These are phyloP conservation scores for Griposia aprilina DNA, from an alignment of 2,888 invertebrate genomes.

Conservation along the genomic window DNA sequence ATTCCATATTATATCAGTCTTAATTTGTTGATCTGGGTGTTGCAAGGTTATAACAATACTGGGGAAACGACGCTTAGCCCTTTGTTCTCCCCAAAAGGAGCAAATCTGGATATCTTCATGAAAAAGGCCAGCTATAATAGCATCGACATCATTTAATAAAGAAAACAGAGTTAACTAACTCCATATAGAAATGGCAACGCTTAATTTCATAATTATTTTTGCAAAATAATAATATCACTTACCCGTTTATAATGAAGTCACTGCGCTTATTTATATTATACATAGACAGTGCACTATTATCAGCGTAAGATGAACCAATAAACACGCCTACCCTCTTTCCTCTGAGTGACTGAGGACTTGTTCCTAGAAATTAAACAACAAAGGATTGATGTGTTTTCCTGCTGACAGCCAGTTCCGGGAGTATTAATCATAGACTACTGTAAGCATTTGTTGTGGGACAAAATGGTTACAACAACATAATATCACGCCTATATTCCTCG, in stretches of 20 bases:
- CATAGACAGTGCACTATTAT: slow-evolving; percentile 53
- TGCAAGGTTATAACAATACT: neutral
- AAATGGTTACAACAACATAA: neutral
- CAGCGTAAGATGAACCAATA: slow-evolving; percentile 65
- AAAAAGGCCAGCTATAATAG: neutral
- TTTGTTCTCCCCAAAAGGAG: neutral
- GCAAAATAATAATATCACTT: slow-evolving; percentile 28
- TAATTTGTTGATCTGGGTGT: neutral
- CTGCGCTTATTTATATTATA: slow-evolving; percentile 43
- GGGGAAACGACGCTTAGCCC: neutral
- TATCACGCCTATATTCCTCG: too few relatives aligned
- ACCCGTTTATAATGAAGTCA: slow-evolving; percentile 68
- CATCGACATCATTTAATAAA: too few relatives aligned
- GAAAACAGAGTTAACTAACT: neutral
- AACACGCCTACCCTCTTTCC: slow-evolving; percentile 72
- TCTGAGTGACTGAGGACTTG: slow-evolving; percentile 66
- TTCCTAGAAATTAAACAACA: slow-evolving; percentile 59
- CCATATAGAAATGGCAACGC: too few relatives aligned
- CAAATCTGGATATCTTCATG: neutral
- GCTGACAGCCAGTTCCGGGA: neutral
- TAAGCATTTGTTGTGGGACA: neutral
- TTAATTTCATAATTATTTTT: too few relatives aligned
- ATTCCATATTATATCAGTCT: neutral
- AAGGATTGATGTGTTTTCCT: neutral
- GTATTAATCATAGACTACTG: neutral